Evolutionary conservation across 2,113 vertebrate genomes (phyloP).

Genomic region (Calyptommatus sinebrachiatus): DNA sequence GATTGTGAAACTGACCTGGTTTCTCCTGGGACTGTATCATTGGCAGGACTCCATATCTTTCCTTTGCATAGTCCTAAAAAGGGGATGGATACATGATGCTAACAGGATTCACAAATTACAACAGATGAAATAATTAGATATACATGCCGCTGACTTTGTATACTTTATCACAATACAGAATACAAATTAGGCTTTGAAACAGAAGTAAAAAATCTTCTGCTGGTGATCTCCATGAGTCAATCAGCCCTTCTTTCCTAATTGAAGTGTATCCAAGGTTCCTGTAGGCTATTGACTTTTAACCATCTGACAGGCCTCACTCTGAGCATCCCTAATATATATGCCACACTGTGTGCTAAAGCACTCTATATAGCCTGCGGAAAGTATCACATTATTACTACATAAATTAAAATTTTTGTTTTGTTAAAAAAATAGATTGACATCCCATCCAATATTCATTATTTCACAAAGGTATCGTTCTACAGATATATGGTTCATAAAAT

Average conservation of each 20-base stretch:
- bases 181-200: no score
- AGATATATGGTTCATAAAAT: not conserved
- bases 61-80: conserved; percentile 93
- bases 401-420: not conserved
- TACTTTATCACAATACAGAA: not conserved
- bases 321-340: not conserved
- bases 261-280: no score
- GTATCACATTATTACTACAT: not conserved
- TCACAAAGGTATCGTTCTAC: not conserved
- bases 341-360: not conserved
- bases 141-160: not conserved
- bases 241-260: no score
- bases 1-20: conserved; percentile 82
- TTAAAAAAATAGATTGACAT: not conserved
- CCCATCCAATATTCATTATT: not conserved
- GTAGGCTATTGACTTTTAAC: no score
- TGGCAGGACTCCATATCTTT: conserved; percentile 85
- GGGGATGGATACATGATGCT: conserved; percentile 40
- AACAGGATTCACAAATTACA: conserved; percentile 20
- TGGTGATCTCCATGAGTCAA: no score
- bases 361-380: not conserved
- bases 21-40: conserved; percentile 95
- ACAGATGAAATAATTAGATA: not conserved
- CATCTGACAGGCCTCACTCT: no score
- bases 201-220: no score